A percentile compares a stretch with the other conserved stretches of the same genome.
phyloP scores from a whole-genome alignment of 2,113 vertebrate genomes.

The Phrynosoma platyrhinos region DNA sequence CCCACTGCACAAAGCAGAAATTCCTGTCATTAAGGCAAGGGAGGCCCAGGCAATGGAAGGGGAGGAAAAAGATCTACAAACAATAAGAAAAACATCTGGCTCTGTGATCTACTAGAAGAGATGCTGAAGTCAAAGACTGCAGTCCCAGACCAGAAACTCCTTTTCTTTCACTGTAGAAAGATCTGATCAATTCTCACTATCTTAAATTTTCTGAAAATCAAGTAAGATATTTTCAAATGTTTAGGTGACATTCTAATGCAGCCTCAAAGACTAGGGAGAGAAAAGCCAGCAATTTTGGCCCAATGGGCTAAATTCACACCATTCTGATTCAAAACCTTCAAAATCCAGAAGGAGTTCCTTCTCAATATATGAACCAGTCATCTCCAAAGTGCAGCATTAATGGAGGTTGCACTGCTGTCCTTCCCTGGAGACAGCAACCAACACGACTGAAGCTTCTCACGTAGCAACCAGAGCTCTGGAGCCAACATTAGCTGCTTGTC shows the following conservation, averaged over 20 bases:
- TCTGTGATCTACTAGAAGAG: constrained; percentile 69
- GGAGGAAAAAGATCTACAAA: constrained; percentile 74
- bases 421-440: constrained; percentile 86
- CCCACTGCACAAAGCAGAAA: constrained; percentile 75
- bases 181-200: constrained; percentile 60
- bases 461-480: constrained; percentile 81
- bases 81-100: constrained; percentile 78
- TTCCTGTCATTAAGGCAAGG: constrained; percentile 76
- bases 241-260: constrained; percentile 40
- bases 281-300: constrained; percentile 42
- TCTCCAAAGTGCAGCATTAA: constrained; percentile 79
- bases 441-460: constrained; percentile 86
- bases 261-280: constrained; percentile 44
- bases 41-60: constrained; percentile 72
- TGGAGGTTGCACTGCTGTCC: constrained; percentile 84
- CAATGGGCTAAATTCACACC: not conserved
- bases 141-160: constrained; percentile 39
- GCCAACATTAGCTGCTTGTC: constrained; percentile 80
- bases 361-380: constrained; percentile 67
- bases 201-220: constrained; percentile 62
- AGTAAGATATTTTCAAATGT: constrained; percentile 56
- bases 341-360: constrained; percentile 57
- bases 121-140: constrained; percentile 44
- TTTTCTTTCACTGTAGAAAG: constrained; percentile 49
- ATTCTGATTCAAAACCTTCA: constrained; percentile 46